Conservation (phyloP, 2,113 vertebrate species). For the Lutjanus erythropterus region DNA sequence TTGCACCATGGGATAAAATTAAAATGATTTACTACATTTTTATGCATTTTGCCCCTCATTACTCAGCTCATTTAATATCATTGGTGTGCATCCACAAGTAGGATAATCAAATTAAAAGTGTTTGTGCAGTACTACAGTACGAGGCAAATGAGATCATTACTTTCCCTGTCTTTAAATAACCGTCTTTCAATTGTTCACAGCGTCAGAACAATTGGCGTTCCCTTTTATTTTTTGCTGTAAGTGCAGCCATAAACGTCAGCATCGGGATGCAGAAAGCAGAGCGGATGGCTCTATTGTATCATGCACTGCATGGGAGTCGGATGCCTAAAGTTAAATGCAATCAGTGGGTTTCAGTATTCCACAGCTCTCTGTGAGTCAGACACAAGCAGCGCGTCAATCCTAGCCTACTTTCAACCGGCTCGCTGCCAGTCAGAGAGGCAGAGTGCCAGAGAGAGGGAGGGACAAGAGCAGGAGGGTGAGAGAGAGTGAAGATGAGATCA, state of each 20-base stretch:
- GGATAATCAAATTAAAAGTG: constrained; percentile 1
- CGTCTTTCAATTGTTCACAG: constrained; percentile 27
- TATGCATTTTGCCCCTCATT: background rate
- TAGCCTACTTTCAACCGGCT: constrained; percentile 84
- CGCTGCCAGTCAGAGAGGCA: constrained; percentile 78
- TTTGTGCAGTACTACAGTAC: constrained; percentile 5
- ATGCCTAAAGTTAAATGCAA: constrained; percentile 80
- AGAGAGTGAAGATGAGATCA: constrained; percentile 64
- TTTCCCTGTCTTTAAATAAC: constrained; percentile 38
- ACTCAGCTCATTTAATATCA: background rate
- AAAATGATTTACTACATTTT: background rate
- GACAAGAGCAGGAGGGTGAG: constrained; percentile 56
- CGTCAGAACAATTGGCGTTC: constrained; percentile 44
- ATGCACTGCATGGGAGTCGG: constrained; percentile 78
- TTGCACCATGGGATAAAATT: constrained; percentile 19
- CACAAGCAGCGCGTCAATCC: constrained; percentile 82
- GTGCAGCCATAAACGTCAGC: constrained; percentile 71
- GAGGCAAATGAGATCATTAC: constrained; percentile 12
- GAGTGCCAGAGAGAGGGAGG: constrained; percentile 72
- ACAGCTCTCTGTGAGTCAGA: constrained; percentile 84
- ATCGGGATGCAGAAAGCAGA: constrained; percentile 59
- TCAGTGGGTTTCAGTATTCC: constrained; percentile 84
- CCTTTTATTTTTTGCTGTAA: constrained; percentile 39
- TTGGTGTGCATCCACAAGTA: background rate
- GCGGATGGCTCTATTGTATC: constrained; percentile 76